Evolutionary conservation across 2,888 invertebrate species (phyloP), one percentile per base, ranked within the genome.

Genomic region (Xanthorhoe designata): DNA sequence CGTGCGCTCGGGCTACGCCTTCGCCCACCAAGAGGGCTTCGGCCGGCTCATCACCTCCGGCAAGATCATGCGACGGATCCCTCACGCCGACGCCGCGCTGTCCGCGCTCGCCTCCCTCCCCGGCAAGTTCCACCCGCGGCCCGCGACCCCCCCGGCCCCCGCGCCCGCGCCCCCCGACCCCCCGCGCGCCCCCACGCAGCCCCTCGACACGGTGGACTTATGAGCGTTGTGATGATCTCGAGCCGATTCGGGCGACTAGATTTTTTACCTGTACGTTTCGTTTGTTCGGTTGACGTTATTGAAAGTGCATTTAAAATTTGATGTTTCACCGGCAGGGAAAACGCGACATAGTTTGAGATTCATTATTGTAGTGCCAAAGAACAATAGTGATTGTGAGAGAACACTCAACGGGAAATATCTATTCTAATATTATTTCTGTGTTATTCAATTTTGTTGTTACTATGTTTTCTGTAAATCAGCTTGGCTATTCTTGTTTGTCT

Each of bases 1-100:
- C 35, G 95, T 99, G 71, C 96, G 99, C 64, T 99, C 99, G 10
- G 99, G 99, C 17, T 91, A 99, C 92, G 99, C 99, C 9, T 99
- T 99, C 94, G 98, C 99, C 64, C 99, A 99, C 93, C 98, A 98
- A 91, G 85, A 85, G 75, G 85, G 85, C 79, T 86, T 86, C 83
- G 85, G 85, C 1, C 81, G 85, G 18, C 96, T 99, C 77, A 99
- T 99, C 86, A 99, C 99, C 10, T 98, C 98, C 56, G 99, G 99
- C 68, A 98, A 98, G 92, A 98, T 99, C 83, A 98, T 99, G 98
- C 89, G 91, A 13, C 96, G 97, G 84, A 92, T 97, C 86, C 97
- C 97, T 61, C 97, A 97, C 87, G 94, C 94, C 52, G 97, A 97
- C 85, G 96, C 97, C 74, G 96, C 96, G 82, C 96, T 96, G 73